Base-by-base conservation (phyloP, 2,113 vertebrate genomes). In the Lanius ludovicianus region DNA sequence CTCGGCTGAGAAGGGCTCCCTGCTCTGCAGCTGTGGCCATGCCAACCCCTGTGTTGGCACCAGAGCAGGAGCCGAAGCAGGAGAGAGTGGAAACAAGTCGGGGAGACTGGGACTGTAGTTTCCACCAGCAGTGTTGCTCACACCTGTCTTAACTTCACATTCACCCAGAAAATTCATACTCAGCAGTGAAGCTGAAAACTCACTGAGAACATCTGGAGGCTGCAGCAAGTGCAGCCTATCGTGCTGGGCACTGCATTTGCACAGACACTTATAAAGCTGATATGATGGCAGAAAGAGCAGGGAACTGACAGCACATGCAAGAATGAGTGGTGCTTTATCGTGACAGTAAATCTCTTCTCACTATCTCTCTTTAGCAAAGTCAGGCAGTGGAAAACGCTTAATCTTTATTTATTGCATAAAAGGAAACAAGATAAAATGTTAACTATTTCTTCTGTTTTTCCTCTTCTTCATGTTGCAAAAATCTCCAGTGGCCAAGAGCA, bases 401-500 rank as follows among this genome's bases (percentile, higher is more conserved):
- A 46, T 64, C 33, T 78, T 53, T 77, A 1, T 41, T 35, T 87
- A 30, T 67, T 73, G 42, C 6, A 13, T 67, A 23, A 82, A 33
- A 74, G 35, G 39, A 85, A 94, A 60, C 13, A 50, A 86, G 73
- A 86, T 90, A 80, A 94, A 90, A 68, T 67, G 8, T 39, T 78
- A 73, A 68, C 87, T 47, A 39, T 82, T 83, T 93, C 15, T 97
- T 95, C 59, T 79, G 74, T 90, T 96, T 53, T 47, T 89, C 18
- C 18, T 63, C 3, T 49, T 88, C 42, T 42, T 69, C 82, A 5
- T 91, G 83, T 81, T 92, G 88, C 28, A 94, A 93, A 97, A 91
- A 11, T 7, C 9, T 12, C 13, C 84, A 97, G 98, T 98, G 96
- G 98, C 98, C 96, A 98, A 98, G 96, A 96, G 92, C 97, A 98